phyloP scores from a whole-genome alignment of 2,797 vertebrate genomes.

The Artibeus jamaicensis region DNA sequence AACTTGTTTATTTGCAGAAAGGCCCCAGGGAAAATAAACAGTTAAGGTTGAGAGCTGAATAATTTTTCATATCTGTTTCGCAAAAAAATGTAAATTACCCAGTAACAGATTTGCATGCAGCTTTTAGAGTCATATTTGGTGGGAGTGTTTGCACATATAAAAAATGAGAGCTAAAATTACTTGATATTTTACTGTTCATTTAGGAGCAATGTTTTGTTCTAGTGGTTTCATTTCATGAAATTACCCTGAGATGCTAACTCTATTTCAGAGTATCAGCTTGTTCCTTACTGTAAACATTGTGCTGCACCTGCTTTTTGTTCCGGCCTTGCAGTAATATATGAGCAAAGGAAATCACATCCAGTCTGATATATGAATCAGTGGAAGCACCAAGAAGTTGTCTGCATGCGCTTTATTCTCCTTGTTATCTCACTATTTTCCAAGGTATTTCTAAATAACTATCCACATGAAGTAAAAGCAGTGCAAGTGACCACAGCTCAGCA shows the following conservation, averaged over 20 bases:
- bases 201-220: not conserved
- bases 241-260: not conserved
- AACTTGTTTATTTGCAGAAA: constrained; percentile 1
- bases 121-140: not conserved
- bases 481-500: not conserved
- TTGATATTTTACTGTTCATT: constrained; percentile 48
- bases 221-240: constrained; percentile 45
- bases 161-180: constrained; percentile 27
- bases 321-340: not conserved
- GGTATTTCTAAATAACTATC: not conserved
- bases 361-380: not conserved
- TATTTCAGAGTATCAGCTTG: not conserved
- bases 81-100: constrained; percentile 20
- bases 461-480: not conserved
- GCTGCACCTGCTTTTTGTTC: not conserved
- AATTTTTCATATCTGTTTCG: not conserved
- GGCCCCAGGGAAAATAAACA: not conserved
- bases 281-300: not conserved
- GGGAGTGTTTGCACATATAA: not conserved
- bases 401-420: not conserved
- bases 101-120: not conserved
- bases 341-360: not conserved
- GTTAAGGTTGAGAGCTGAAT: not conserved
- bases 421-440: not conserved
- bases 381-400: not conserved